Evolutionary conservation across 2,797 vertebrate species (phyloP).

Genomic region (Rhinichthys osculus): DNA sequence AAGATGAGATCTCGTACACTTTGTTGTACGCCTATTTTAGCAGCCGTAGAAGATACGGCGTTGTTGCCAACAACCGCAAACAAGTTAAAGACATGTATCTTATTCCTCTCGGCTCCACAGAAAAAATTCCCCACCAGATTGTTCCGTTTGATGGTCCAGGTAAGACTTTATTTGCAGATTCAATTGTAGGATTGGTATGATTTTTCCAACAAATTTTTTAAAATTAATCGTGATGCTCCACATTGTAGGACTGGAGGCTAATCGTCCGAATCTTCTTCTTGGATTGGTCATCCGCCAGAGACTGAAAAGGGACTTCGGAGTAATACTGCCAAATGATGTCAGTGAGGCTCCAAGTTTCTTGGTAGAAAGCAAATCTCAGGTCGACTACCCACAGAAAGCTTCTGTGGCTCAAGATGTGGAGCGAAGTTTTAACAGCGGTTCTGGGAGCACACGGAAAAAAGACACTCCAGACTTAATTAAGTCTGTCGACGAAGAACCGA

Average conservation of each 20-base stretch:
- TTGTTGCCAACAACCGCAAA: constrained; percentile 96
- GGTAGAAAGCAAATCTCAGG: constrained; percentile 85
- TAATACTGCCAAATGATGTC: constrained; percentile 79
- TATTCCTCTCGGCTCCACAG: constrained; percentile 91
- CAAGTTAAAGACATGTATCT: constrained; percentile 99
- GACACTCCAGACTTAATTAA: constrained; percentile 83
- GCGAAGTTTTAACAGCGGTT: constrained; percentile 87
- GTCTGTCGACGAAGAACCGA: constrained; percentile 74
- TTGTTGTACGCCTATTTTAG: constrained; percentile 97
- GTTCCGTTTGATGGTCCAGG: constrained; percentile 99
- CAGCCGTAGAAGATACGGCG: constrained; percentile 95
- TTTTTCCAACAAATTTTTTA: neutral
- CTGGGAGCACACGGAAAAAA: constrained; percentile 83
- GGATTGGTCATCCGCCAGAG: constrained; percentile 96
- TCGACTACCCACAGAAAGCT: constrained; percentile 74
- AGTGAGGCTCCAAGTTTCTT: constrained; percentile 79
- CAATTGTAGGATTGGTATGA: neutral
- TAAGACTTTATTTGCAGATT: constrained; percentile 69
- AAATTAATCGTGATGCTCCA: neutral
- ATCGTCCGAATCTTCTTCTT: constrained; percentile 93
- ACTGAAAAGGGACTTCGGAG: constrained; percentile 84
- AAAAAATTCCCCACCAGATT: constrained; percentile 98
- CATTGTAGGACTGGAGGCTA: constrained; percentile 89
- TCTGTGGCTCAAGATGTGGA: constrained; percentile 82
- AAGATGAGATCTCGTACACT: constrained; percentile 98